phyloP scores from a whole-genome alignment of 2,888 invertebrate genomes.

The Schrankia costaestrigalis region DNA sequence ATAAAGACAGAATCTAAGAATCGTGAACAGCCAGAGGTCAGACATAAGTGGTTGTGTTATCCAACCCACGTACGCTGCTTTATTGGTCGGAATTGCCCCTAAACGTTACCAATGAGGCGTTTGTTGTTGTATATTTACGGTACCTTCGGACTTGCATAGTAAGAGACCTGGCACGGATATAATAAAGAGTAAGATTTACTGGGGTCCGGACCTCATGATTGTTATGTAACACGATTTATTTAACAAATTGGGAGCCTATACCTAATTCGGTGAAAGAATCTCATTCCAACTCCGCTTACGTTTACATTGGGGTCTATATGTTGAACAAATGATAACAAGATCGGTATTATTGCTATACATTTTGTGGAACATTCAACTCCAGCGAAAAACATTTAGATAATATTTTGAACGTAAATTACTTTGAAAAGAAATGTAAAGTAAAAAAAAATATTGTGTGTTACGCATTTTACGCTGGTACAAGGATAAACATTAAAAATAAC shows the following conservation, averaged over 20 bases:
- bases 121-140: constrained; percentile 75
- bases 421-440: constrained; percentile 13
- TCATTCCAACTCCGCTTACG: constrained; percentile 15
- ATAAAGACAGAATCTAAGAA: constrained; percentile 17
- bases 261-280: constrained; percentile 37
- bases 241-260: constrained; percentile 40
- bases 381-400: constrained; percentile 10
- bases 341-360: constrained; percentile 17
- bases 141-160: constrained; percentile 56
- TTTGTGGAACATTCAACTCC: constrained; percentile 17
- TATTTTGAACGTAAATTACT: constrained; percentile 26
- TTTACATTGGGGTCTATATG: constrained; percentile 10
- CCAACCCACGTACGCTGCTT: constrained; percentile 69
- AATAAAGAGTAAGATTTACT: constrained; percentile 64
- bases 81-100: constrained; percentile 77
- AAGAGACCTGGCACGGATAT: constrained; percentile 45
- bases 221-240: constrained; percentile 38
- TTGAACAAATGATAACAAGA: constrained; percentile 11
- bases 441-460: constrained; percentile 18
- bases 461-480: constrained; percentile 12
- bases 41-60: constrained; percentile 48
- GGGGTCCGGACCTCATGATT: constrained; percentile 40
- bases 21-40: constrained; percentile 41
- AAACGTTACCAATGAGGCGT: constrained; percentile 77
- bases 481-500: constrained; percentile 22